phyloP scores from a whole-genome alignment of 2,888 invertebrate genomes.

The Tortricodes alternella region DNA sequence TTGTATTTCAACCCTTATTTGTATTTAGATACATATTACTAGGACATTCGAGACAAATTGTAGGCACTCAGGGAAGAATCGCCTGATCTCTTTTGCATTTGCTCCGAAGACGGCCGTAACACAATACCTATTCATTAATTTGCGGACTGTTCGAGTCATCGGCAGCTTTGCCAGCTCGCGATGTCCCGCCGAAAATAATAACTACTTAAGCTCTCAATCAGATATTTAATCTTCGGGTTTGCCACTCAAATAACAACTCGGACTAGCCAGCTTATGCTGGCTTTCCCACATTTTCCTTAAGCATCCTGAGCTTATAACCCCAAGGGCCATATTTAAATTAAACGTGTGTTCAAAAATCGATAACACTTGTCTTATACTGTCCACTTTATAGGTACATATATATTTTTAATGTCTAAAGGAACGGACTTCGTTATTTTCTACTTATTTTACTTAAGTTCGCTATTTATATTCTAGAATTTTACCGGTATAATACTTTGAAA shows the following conservation, averaged over 20 bases:
- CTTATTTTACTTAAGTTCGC: too few species aligned
- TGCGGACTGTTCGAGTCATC: conserved; percentile 35
- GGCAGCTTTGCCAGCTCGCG: conserved; percentile 37
- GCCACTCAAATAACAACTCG: conserved; percentile 42
- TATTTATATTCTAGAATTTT: too few species aligned
- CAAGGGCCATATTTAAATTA: neutral
- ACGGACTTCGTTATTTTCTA: too few species aligned
- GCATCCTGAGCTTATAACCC: neutral
- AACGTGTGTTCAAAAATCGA: neutral
- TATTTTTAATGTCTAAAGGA: too few species aligned
- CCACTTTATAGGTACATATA: too few species aligned
- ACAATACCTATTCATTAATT: conserved; percentile 48
- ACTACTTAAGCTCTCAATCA: conserved; percentile 65
- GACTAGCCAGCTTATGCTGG: conserved; percentile 35
- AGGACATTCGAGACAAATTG: conserved; percentile 6
- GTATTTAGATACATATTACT: conserved; percentile 1
- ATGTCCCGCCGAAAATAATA: conserved; percentile 43
- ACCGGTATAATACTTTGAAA: too few species aligned
- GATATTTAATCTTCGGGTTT: conserved; percentile 46
- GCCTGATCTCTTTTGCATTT: conserved; percentile 1
- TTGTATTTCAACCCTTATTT: conserved; percentile 9
- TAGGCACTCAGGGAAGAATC: neutral
- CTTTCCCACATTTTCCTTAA: conserved; percentile 27
- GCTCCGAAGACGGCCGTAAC: conserved; percentile 28
- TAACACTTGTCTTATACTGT: too few species aligned